Conservation (phyloP, 2,797 vertebrate genomes). For the Anguilla pacifica region DNA sequence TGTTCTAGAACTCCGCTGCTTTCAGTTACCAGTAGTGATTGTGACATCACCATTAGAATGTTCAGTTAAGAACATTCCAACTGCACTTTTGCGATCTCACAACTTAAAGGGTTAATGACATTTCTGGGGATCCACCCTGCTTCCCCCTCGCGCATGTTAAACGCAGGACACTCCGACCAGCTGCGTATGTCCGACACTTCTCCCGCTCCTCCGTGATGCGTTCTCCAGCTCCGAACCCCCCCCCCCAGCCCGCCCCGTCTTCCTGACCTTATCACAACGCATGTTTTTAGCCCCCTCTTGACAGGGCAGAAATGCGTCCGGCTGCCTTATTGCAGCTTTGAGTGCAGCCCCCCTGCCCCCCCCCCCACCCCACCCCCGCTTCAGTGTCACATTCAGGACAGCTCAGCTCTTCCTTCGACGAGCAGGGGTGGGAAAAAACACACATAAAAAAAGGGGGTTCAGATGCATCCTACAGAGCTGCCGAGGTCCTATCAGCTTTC, state of each 20-base stretch:
- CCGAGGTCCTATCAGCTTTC: background rate
- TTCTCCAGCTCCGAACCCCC: background rate
- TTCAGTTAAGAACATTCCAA: no score
- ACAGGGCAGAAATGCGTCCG: background rate
- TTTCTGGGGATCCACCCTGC: background rate
- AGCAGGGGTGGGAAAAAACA: background rate
- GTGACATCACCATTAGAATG: no score
- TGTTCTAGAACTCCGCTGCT: no score
- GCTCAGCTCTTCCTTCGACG: background rate
- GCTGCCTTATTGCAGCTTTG: background rate
- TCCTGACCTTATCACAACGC: conserved; percentile 12
- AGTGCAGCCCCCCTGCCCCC: background rate
- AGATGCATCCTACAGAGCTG: background rate
- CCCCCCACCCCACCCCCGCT: background rate
- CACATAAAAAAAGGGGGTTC: background rate
- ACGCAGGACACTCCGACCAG: no score
- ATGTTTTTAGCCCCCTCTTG: background rate
- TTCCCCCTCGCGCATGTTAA: background rate
- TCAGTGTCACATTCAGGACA: background rate
- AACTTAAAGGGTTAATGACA: no score
- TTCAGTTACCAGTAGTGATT: no score
- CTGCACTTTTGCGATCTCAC: no score
- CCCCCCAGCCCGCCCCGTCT: background rate
- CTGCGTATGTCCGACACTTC: background rate
- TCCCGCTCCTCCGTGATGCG: background rate